Percentiles rank a stretch among this genome's conserved stretches.
phyloP scores from a whole-genome alignment of 2,113 vertebrate species.

The Nothobranchius furzeri region DNA sequence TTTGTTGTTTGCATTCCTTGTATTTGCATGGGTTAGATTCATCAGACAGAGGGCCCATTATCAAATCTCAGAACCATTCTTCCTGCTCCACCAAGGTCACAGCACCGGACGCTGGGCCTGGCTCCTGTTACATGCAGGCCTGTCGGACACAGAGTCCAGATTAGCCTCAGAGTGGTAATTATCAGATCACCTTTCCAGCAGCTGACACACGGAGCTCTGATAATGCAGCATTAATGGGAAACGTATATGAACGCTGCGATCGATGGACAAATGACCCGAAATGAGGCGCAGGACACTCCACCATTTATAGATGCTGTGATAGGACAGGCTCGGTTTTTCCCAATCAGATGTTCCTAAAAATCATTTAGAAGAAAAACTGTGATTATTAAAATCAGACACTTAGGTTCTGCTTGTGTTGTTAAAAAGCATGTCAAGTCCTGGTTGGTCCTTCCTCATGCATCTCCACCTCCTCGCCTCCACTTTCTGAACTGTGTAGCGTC shows the following conservation, averaged over 20 bases:
- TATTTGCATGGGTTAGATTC: constrained; percentile 19
- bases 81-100: constrained; percentile 69
- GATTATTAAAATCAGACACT: not conserved
- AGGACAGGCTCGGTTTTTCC: not conserved
- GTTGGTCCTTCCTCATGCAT: too few relatives aligned
- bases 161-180: constrained; percentile 64
- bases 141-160: constrained; percentile 31
- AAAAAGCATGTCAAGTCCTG: too few relatives aligned
- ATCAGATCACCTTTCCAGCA: constrained; percentile 70
- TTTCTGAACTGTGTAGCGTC: too few relatives aligned
- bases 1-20: not conserved
- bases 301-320: constrained; percentile 23
- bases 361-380: not conserved
- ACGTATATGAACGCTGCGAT: constrained; percentile 55
- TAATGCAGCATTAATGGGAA: constrained; percentile 75
- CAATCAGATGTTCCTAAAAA: not conserved
- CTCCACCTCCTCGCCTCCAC: too few relatives aligned
- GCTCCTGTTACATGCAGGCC: constrained; percentile 64
- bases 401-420: too few relatives aligned
- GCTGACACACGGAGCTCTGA: constrained; percentile 66
- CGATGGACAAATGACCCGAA: constrained; percentile 62
- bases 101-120: constrained; percentile 14
- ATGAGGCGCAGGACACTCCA: constrained; percentile 41
- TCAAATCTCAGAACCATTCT: constrained; percentile 37
- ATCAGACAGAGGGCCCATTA: constrained; percentile 45